Evolutionary conservation across 2,113 vertebrate genomes (phyloP).

Genomic region (Xiphophorus couchianus): DNA sequence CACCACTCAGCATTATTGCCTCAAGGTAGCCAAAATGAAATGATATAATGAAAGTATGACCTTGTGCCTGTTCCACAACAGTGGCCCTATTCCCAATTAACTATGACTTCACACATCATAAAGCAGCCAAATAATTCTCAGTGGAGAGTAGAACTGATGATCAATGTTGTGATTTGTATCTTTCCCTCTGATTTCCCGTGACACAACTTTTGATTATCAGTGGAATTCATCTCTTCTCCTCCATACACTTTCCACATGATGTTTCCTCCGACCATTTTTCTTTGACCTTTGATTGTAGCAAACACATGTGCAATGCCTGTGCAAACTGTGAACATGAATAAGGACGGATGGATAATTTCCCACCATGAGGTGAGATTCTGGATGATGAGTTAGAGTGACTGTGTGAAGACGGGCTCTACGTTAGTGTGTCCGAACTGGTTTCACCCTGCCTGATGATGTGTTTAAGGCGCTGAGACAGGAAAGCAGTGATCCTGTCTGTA

Average conservation of each 20-base stretch:
- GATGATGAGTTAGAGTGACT: not conserved
- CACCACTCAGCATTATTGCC: slow-evolving; percentile 90
- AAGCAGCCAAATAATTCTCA: not conserved
- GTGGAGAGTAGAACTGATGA: not conserved
- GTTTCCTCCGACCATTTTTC: not conserved
- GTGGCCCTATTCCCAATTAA: not conserved
- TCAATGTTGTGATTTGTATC: not conserved
- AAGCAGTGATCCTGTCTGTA: slow-evolving; percentile 19
- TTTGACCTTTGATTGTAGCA: not conserved
- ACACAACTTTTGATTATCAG: not conserved
- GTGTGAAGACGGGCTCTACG: slow-evolving; percentile 24
- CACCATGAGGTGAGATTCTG: slow-evolving; percentile 35
- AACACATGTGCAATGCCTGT: not conserved
- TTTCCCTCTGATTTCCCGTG: not conserved
- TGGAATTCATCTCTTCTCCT: not conserved
- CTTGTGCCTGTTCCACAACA: too few relatives aligned
- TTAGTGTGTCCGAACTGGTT: slow-evolving; percentile 52
- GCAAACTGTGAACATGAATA: not conserved
- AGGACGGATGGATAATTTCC: slow-evolving; percentile 46
- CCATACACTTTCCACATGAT: not conserved
- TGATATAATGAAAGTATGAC: not conserved
- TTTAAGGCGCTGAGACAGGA: slow-evolving; percentile 39
- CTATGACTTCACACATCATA: not conserved
- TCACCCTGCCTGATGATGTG: slow-evolving; percentile 11
- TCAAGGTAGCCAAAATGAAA: slow-evolving; percentile 78